Base-by-base conservation (phyloP, 2,797 vertebrate species). In the Hoplostethus mediterraneus region DNA sequence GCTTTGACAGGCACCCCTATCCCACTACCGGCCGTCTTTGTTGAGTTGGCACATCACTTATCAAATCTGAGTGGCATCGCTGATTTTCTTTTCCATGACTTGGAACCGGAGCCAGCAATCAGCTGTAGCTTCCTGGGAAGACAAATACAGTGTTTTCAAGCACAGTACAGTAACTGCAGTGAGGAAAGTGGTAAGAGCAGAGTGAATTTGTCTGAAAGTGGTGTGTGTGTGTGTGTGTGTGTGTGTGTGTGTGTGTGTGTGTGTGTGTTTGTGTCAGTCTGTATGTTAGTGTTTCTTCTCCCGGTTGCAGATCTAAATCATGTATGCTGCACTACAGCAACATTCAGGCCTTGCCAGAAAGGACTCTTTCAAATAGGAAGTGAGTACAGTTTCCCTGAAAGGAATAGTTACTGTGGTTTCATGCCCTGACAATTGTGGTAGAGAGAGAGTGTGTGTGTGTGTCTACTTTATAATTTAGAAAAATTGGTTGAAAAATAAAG, bases 381-480 rank as follows among this genome's bases (percentile, higher is more conserved):
- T 7, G 68, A 77, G 44, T 56, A 25, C 59, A 74, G 71, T 54
- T 48, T 12, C 56, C 52, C 67, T 64, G 51, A 73, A 3, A 75
- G 67, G 53, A 68, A 64, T 36, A 59, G 48, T 69, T 62, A 66
- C 62, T 63, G 68, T 76, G 79, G 74, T 85, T 74, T 63, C 52
- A 56, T 63, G 69, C 64, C 70, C 63, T 77, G 66, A 71, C 44
- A 48, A 28, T 28, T 28, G 51, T n/a, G 4, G 62, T 47, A 25
- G 65, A 31, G 52, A 63, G 36, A 3, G 71, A 54, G 33, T 36
- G 33, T 36, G 33, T 36, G 33, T 36, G 33, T 74, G 67, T 60
- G 67, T 52, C 49, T 33, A 13, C 53, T 69, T 21, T 61, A 40
- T 63, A 61, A 74, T 79, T 57, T 77, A 63, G 71, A 62, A 73